Evolutionary conservation across 2,797 vertebrate genomes (phyloP).

Genomic region (Ptychobarbus kaznakovi): DNA sequence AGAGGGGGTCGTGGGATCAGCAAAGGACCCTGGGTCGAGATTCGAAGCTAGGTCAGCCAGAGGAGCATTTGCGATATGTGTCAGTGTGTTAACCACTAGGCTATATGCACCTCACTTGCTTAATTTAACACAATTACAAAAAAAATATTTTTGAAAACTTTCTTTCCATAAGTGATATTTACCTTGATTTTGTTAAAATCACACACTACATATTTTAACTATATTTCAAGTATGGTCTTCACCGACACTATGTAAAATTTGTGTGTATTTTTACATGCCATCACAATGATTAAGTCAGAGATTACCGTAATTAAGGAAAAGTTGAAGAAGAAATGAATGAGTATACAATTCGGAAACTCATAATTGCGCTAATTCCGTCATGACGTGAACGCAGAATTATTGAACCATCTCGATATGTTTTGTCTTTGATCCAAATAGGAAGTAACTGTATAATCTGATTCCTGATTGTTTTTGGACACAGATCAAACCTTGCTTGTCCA

Average conservation of each 20-base stretch:
- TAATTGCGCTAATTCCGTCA: neutral
- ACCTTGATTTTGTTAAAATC: neutral
- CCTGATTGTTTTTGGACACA: slow-evolving; percentile 50
- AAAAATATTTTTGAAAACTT: neutral
- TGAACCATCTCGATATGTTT: slow-evolving; percentile 40
- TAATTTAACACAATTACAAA: neutral
- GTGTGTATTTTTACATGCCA: neutral
- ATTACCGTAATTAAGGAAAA: neutral
- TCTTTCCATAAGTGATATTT: neutral
- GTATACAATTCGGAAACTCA: neutral
- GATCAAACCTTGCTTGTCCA: slow-evolving; percentile 22
- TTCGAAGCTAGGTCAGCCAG: neutral
- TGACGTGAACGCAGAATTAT: neutral
- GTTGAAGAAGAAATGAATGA: neutral
- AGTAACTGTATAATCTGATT: slow-evolving; percentile 41
- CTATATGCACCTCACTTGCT: too few species aligned
- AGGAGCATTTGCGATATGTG: neutral
- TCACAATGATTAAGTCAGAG: neutral
- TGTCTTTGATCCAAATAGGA: slow-evolving; percentile 45
- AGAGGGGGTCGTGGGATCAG: neutral
- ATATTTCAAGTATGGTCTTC: neutral
- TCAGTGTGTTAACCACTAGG: too few species aligned
- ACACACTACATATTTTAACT: neutral
- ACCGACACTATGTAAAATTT: neutral
- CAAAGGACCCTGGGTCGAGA: neutral